These are phyloP conservation scores for Lamellibrachia satsuma DNA, from an alignment of 2,888 invertebrate genomes.

Conservation along the genomic window DNA sequence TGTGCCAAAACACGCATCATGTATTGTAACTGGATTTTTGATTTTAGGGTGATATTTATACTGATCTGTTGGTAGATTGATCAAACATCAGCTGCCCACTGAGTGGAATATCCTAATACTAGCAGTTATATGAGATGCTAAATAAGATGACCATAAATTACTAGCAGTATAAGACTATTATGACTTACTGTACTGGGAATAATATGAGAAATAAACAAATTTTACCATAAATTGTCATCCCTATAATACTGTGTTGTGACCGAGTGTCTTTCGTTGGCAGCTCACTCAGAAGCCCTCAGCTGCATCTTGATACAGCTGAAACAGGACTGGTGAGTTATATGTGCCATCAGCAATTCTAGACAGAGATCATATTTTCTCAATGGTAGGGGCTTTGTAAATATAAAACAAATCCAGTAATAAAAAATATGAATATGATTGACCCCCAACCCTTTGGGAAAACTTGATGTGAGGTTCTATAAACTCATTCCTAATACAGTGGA, in stretches of 20 bases:
- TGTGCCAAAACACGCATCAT: no score
- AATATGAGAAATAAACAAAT: background rate
- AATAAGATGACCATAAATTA: background rate
- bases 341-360: background rate
- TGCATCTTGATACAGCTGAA: constrained; percentile 89
- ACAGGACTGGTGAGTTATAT: constrained; percentile 77
- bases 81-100: no score
- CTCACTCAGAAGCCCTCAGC: constrained; percentile 91
- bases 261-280: constrained; percentile 65
- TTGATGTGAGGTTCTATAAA: no score
- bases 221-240: background rate
- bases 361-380: background rate
- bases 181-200: background rate
- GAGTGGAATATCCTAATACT: background rate
- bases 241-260: background rate
- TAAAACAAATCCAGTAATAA: background rate
- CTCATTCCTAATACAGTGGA: no score
- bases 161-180: background rate
- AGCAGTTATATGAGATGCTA: background rate
- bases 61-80: no score
- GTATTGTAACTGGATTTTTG: no score
- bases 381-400: background rate
- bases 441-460: no score
- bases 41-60: no score
- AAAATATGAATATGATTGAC: no score